Base-by-base conservation (phyloP, 2,113 vertebrate species). In the Panthera leo region DNA sequence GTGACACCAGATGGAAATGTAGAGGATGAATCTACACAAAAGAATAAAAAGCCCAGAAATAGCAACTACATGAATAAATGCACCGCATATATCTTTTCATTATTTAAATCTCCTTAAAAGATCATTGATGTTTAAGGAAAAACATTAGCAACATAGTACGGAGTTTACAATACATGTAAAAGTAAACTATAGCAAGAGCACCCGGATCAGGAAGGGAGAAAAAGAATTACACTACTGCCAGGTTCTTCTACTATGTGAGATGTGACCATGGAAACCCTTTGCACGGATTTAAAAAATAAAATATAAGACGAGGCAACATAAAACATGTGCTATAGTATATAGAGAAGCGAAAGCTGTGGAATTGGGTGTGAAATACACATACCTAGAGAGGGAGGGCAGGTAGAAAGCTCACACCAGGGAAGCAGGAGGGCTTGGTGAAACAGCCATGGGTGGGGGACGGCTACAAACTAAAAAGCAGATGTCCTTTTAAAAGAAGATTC, bases 91-190 rank as follows among this genome's bases (percentile, higher is more conserved):
- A 5, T 58, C 70, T 92, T 71, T 31, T 68, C 29, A 23, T 91
- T 70, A 36, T 34, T 82, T 45, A 84, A 84, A 48, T 70, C 63
- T 70, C 63, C 29, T 82, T 53, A 82, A 82, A 91, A 42, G 25
- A n/a, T 68, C 68, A 45, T 23, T 48, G 31, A 80, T 75, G 23
- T 73, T 84, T 86, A 92, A 92, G 65, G 27, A 95, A 96, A 95
- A 71, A 58, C 45, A 88, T 88, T 18, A 75, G 65, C 45, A 71
- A 73, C 29, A 7, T 29, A 48, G 25, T 34, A 11, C 29, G 36
- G 12, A 73, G 79, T 55, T 75, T 88, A 80, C 13, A 82, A 42
- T 51, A 63, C 25, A 29, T n/a, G 5, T 75, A 53, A 65, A 83
- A 73, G 42, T 16, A 88, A 83, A 92, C 34, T 29, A 15, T n/a